phyloP scores from a whole-genome alignment of 2,888 invertebrate genomes.

The Thecocarcelia acutangulata region DNA sequence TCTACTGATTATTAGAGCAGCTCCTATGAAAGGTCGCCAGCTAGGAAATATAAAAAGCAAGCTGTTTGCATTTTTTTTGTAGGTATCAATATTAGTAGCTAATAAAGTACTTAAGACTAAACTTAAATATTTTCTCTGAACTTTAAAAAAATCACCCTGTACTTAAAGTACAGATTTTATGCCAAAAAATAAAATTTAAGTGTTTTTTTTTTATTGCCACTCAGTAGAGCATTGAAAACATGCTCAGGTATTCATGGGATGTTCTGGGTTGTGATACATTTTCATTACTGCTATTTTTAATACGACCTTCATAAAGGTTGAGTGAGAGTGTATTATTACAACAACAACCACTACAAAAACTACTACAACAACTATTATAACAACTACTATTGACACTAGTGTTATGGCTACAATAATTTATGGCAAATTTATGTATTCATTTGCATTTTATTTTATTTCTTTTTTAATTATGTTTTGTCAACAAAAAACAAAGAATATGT shows the following conservation, averaged over 20 bases:
- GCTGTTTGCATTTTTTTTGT: no score
- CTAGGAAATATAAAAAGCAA: no score
- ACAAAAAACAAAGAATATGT: conserved; percentile 9
- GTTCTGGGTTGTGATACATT: conserved; percentile 34
- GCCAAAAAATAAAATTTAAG: conserved; percentile 17
- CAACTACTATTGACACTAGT: no score
- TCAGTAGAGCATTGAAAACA: conserved; percentile 4
- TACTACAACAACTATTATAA: no score
- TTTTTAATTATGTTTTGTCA: conserved; percentile 12
- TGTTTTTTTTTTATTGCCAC: conserved; percentile 18
- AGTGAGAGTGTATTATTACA: not conserved
- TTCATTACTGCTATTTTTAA: conserved; percentile 26
- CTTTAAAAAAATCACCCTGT: not conserved
- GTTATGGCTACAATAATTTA: not conserved
- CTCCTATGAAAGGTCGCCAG: no score
- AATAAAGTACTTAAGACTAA: no score
- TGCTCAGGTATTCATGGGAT: conserved; percentile 48
- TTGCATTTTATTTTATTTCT: conserved; percentile 20
- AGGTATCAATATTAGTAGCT: no score
- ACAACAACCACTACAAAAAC: no score
- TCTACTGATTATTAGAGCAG: no score
- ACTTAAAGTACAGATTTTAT: not conserved
- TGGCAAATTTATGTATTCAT: conserved; percentile 16
- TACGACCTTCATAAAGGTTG: conserved; percentile 51
- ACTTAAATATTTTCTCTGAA: not conserved